Percentiles rank a stretch among this genome's conserved stretches.
Evolutionary conservation across 2,113 vertebrate genomes (phyloP).

Genomic region (Ranitomeya variabilis): DNA sequence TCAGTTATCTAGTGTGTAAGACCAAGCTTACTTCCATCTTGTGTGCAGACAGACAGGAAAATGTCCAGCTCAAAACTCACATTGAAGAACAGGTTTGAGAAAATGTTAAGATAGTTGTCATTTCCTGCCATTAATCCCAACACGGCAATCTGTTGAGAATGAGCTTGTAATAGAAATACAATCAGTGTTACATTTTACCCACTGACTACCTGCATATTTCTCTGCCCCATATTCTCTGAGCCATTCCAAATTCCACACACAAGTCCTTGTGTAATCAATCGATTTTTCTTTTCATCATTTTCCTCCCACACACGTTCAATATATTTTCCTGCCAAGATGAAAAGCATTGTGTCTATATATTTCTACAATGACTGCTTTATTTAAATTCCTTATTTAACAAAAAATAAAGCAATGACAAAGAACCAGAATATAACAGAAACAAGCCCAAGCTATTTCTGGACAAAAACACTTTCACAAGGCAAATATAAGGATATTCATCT

Average conservation of each 20-base stretch:
- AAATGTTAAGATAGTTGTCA: neutral
- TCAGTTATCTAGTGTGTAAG: neutral
- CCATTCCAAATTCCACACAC: neutral
- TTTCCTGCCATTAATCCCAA: neutral
- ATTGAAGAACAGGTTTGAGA: neutral
- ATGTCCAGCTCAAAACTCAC: neutral
- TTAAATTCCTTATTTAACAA: neutral
- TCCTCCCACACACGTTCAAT: neutral
- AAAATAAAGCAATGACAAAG: too few species aligned
- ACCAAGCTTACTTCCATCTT: neutral
- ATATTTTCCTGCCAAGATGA: neutral
- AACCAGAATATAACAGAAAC: too few species aligned
- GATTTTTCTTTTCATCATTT: conserved; percentile 5
- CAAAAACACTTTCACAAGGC: too few species aligned
- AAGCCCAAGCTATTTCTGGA: too few species aligned
- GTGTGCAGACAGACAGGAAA: neutral
- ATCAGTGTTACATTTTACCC: neutral
- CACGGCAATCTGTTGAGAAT: neutral
- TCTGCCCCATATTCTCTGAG: neutral
- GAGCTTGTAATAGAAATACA: neutral
- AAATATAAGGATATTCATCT: too few species aligned
- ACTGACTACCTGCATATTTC: neutral
- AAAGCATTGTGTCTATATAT: neutral
- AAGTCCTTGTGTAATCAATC: neutral
- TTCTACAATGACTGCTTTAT: neutral